Percentiles rank a stretch among this genome's conserved stretches.
phyloP scores from a whole-genome alignment of 2,113 vertebrate species.

The Sminthopsis crassicaudata region DNA sequence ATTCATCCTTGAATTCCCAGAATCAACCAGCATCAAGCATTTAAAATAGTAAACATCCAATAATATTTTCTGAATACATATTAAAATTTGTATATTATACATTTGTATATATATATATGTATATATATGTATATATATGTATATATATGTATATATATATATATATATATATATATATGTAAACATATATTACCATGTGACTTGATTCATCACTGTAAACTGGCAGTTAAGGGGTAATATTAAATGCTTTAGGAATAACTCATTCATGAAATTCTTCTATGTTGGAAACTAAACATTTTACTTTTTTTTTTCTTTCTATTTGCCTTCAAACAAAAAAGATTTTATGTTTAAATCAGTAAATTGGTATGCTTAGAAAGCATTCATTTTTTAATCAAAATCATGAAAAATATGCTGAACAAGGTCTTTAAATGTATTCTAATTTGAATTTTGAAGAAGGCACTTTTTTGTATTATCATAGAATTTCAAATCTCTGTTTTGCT shows the following conservation, averaged over 20 bases:
- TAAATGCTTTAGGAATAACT: slow-evolving; percentile 6
- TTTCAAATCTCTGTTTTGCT: not conserved
- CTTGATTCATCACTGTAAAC: slow-evolving; percentile 32
- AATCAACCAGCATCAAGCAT: not conserved
- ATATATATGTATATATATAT: too few relatives aligned
- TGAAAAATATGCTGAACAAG: not conserved
- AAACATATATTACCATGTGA: not conserved
- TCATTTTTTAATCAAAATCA: not conserved
- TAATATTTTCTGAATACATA: not conserved
- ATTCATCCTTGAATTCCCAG: not conserved
- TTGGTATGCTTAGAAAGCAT: not conserved
- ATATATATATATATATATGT: not conserved
- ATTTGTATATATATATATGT: too few relatives aligned
- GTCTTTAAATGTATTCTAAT: not conserved
- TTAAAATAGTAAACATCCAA: not conserved
- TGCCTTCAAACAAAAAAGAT: not conserved
- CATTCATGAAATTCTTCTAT: slow-evolving; percentile 40
- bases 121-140: too few relatives aligned
- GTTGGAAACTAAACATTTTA: not conserved
- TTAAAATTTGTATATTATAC: too few relatives aligned
- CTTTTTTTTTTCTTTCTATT: not conserved
- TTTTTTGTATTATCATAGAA: not conserved
- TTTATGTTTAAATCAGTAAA: not conserved
- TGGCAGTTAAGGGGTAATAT: slow-evolving; percentile 24
- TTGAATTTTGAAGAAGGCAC: not conserved